Evolutionary conservation across 2,888 invertebrate genomes (phyloP), one percentile per base, ranked within the genome.

Genomic region (Ernsta delagoae): DNA sequence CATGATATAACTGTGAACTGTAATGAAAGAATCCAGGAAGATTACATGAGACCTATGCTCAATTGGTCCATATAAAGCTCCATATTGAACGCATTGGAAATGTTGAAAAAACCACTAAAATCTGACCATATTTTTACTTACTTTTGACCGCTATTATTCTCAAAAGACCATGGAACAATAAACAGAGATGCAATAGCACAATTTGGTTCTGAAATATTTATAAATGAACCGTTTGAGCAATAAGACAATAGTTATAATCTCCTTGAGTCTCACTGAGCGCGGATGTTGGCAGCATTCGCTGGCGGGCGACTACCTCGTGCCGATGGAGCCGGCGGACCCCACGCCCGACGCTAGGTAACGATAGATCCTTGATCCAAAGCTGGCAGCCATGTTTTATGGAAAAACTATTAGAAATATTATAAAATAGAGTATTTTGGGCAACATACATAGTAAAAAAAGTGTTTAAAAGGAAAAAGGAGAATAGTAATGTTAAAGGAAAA

Each of bases 241-340:
- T 9, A n/a, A 24, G 36, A 60, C 12, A 11, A 63, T 70, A 48
- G 12, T 16, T 48, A 65, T 59, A 64, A 71, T 76, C 75, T 85
- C 86, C 84, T 83, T 80, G 83, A 78, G 84, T 82, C 83, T 78
- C 82, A 83, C 83, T 87, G 87, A 86, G 86, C 85, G 86, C 85
- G 87, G 90, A 84, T 90, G 92, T 90, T 88, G 89, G 86, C 92
- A 92, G 92, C 88, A 85, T 81, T 83, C 85, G 79, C 83, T 85
- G 83, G 86, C 86, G 77, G 87, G 89, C 77, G 93, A 94, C 91
- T 94, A 94, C 91, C 88, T 94, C 80, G 93, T 92, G 85, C 93
- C 94, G 81, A 87, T 88, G 86, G 84, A 90, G 76, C 88, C 90
- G 78, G 84, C 83, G 85, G 90, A 89, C 81, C 81, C 84, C 79